Conservation (phyloP, 2,888 invertebrate genomes). For the Synergus umbraculus region DNA sequence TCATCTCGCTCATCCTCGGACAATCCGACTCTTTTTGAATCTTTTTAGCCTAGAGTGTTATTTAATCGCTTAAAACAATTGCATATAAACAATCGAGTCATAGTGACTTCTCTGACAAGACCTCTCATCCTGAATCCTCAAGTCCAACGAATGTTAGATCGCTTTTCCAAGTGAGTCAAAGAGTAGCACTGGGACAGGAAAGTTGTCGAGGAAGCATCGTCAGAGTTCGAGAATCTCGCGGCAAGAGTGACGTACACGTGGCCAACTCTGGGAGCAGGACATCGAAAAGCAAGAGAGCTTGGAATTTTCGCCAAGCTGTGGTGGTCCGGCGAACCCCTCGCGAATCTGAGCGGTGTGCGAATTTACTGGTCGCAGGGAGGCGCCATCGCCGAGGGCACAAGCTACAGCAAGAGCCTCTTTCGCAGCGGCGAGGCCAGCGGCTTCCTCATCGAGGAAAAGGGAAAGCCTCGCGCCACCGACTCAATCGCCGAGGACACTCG, state of each 20-base stretch:
- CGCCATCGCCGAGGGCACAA: constrained; percentile 51
- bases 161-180: background rate
- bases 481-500: constrained; percentile 64
- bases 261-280: background rate
- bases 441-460: constrained; percentile 58
- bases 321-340: constrained; percentile 67
- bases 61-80: background rate
- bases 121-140: background rate
- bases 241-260: constrained; percentile 21
- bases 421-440: constrained; percentile 49
- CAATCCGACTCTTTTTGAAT: constrained; percentile 49
- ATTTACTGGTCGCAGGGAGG: constrained; percentile 54
- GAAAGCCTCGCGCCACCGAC: constrained; percentile 59
- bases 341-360: constrained; percentile 57
- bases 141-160: background rate
- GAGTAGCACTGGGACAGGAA: constrained; percentile 22
- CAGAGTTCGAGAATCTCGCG: background rate
- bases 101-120: background rate
- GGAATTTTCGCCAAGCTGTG: constrained; percentile 68
- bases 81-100: background rate
- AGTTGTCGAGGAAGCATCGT: constrained; percentile 8
- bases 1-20: constrained; percentile 49
- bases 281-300: constrained; percentile 46
- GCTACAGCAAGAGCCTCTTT: constrained; percentile 44
- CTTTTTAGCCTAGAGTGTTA: constrained; percentile 22